Evolutionary conservation across 2,888 invertebrate species (phyloP).

Genomic region (Cyrtodaria siliqua): DNA sequence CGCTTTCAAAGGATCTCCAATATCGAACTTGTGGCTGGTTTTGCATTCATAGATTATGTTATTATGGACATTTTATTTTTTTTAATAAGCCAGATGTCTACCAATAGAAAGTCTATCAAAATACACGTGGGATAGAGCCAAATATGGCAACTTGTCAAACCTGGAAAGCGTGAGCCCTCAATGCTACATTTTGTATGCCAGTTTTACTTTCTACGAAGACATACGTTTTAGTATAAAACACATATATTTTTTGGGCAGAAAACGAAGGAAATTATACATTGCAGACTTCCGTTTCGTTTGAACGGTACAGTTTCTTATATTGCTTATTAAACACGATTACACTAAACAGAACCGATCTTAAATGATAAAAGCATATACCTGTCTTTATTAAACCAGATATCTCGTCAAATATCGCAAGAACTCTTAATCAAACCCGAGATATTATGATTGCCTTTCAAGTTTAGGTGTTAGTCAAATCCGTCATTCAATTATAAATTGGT

Average conservation of each 20-base stretch:
- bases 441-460: constrained; percentile 46
- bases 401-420: constrained; percentile 6
- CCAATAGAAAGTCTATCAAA: no score
- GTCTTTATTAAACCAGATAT: not conserved
- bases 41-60: no score
- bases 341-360: constrained; percentile 25
- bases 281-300: no score
- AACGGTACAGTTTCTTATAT: no score
- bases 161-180: not conserved
- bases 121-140: no score
- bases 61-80: no score
- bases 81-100: no score
- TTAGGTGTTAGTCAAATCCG: constrained; percentile 50
- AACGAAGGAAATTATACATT: not conserved
- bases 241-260: not conserved
- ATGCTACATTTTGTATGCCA: no score
- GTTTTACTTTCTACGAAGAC: no score
- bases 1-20: no score
- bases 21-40: no score
- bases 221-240: no score
- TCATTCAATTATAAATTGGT: constrained; percentile 20
- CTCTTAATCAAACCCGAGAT: constrained; percentile 33
- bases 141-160: not conserved
- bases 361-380: constrained; percentile 10
- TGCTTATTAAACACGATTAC: constrained; percentile 6